These are phyloP conservation scores for Lithodes maja DNA, from an alignment of 2,888 invertebrate species.

Conservation along the genomic window DNA sequence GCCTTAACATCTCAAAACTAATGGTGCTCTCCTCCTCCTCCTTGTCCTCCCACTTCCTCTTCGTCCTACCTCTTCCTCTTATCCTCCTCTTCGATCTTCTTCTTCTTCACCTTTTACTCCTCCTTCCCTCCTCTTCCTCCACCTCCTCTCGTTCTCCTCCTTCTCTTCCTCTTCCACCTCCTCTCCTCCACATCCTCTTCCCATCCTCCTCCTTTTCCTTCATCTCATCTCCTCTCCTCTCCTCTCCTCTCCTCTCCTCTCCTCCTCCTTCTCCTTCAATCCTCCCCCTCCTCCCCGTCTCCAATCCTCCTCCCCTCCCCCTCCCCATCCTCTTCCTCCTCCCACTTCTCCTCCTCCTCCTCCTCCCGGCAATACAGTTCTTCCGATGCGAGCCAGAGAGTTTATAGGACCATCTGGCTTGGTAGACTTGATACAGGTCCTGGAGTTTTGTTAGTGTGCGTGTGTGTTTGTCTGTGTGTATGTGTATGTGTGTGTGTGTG, in stretches of 20 bases:
- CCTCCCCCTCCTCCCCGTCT: background rate
- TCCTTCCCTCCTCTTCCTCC: background rate
- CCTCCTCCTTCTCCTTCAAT: background rate
- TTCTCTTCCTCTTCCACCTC: background rate
- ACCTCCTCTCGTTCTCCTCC: background rate
- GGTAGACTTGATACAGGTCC: slow-evolving; percentile 46
- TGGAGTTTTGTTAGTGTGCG: slow-evolving; percentile 40
- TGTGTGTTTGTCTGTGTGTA: background rate
- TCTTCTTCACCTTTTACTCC: background rate
- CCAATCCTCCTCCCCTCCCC: background rate
- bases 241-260: background rate
- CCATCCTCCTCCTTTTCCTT: background rate
- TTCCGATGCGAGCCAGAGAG: slow-evolving; percentile 24
- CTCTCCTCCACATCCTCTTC: background rate
- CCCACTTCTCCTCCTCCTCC: background rate
- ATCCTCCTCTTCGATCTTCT: background rate
- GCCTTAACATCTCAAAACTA: too few relatives aligned
- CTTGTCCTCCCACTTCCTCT: background rate
- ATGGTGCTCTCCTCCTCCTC: background rate
- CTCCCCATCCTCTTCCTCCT: background rate
- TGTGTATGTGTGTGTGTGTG: background rate
- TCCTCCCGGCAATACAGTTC: slow-evolving; percentile 22
- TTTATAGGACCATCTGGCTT: slow-evolving; percentile 48
- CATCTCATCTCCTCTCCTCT: background rate
- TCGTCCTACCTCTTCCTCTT: background rate